A percentile compares a stretch with the other conserved stretches of the same genome.
Evolutionary conservation across 2,888 invertebrate genomes (phyloP).

Genomic region (Deroplatys truncata): DNA sequence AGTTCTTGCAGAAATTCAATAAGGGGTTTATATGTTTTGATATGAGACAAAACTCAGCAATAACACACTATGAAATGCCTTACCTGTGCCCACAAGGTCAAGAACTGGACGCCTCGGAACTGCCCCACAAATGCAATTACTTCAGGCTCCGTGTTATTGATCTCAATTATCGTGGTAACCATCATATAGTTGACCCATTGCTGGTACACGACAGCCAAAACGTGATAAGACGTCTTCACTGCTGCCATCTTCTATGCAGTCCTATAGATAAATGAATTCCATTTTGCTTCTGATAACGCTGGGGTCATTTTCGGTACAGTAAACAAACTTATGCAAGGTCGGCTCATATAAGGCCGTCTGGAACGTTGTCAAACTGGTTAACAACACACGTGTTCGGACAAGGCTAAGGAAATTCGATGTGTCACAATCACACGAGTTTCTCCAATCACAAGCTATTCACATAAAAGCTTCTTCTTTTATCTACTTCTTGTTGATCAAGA

Average conservation of each 20-base stretch:
- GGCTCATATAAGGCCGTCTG: too few species aligned
- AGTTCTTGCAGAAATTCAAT: too few species aligned
- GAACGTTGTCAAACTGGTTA: too few species aligned
- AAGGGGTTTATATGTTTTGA: too few species aligned
- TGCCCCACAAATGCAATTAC: not conserved
- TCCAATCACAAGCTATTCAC: too few species aligned
- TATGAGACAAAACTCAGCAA: too few species aligned
- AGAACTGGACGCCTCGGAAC: not conserved
- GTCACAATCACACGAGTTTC: too few species aligned
- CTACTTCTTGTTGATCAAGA: too few species aligned
- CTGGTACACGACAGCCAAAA: not conserved
- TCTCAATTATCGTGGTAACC: not conserved
- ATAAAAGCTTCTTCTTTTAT: too few species aligned
- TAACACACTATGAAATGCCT: not conserved
- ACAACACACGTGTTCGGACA: too few species aligned
- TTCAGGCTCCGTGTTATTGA: not conserved
- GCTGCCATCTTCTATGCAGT: not conserved
- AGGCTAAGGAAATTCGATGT: too few species aligned
- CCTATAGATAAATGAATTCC: not conserved
- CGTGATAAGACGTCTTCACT: not conserved
- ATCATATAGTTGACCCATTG: not conserved
- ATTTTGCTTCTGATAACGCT: not conserved
- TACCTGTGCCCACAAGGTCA: not conserved
- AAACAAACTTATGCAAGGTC: too few species aligned
- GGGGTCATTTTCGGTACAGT: not conserved